Conservation (phyloP, 1,140 invertebrate genomes). For the Aphaenogaster ashmeadi region DNA sequence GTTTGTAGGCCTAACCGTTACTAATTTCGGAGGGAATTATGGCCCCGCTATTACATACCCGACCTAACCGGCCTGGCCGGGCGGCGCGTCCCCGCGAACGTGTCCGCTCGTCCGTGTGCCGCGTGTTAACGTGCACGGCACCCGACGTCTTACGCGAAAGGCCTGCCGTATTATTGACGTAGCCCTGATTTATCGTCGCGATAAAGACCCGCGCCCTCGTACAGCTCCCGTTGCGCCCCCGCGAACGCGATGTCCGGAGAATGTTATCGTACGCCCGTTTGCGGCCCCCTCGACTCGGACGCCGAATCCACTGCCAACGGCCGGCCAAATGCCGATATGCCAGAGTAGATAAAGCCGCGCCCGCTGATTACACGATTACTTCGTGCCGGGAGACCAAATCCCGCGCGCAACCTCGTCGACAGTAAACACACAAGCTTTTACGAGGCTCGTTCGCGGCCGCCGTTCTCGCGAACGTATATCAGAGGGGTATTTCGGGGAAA, state of each 20-base stretch:
- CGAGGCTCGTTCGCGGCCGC: slow-evolving; percentile 21
- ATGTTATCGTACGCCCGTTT: slow-evolving; percentile 60
- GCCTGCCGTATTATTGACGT: slow-evolving; percentile 65
- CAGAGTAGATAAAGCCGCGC: slow-evolving; percentile 57
- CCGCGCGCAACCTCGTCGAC: slow-evolving; percentile 8
- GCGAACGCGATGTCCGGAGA: slow-evolving; percentile 18
- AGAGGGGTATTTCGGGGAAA: slow-evolving; percentile 11
- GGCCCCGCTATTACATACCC: slow-evolving; percentile 76
- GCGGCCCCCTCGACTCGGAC: not conserved
- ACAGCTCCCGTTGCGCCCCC: slow-evolving; percentile 5
- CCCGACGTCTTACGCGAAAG: slow-evolving; percentile 53
- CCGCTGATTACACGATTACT: slow-evolving; percentile 64
- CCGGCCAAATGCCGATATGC: slow-evolving; percentile 61
- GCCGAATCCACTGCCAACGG: slow-evolving; percentile 58
- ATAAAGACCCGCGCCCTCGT: slow-evolving; percentile 73
- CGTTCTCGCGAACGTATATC: slow-evolving; percentile 32
- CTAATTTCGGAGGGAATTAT: slow-evolving; percentile 83
- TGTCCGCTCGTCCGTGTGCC: slow-evolving; percentile 8
- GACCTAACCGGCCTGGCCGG: slow-evolving; percentile 9
- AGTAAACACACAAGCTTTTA: slow-evolving; percentile 31
- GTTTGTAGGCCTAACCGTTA: slow-evolving; percentile 82
- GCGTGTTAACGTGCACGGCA: slow-evolving; percentile 49
- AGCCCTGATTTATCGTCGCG: slow-evolving; percentile 76
- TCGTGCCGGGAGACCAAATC: slow-evolving; percentile 45
- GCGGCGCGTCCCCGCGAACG: not conserved